A percentile compares a stretch with the other conserved stretches of the same genome.
Evolutionary conservation across 2,888 invertebrate genomes (phyloP).

Genomic region (Stramonita haemastoma): DNA sequence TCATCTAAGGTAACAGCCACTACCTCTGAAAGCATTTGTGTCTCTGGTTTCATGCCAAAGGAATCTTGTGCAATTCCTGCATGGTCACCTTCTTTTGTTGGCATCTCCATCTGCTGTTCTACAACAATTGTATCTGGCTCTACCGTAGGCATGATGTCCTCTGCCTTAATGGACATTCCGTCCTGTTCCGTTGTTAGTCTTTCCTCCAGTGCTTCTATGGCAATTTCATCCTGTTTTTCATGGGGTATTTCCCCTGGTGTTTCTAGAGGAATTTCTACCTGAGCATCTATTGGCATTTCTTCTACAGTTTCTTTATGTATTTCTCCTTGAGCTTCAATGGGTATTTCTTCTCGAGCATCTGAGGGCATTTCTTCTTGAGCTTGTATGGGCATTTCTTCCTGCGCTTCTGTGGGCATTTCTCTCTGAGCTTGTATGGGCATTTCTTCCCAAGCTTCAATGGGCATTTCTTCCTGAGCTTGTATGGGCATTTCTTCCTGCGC

Average conservation of each 20-base stretch:
- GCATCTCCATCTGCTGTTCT: neutral
- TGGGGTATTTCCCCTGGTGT: neutral
- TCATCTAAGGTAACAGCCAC: no score
- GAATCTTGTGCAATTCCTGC: neutral
- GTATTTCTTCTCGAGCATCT: neutral
- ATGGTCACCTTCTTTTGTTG: neutral
- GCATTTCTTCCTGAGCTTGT: neutral
- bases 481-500: neutral
- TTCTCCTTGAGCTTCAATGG: neutral
- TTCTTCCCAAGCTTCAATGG: neutral
- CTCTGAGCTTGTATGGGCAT: neutral
- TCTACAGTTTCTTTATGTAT: neutral
- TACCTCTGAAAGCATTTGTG: neutral
- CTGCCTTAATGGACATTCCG: neutral
- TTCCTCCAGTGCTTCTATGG: neutral
- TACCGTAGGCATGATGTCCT: neutral
- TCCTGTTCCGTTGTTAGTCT: neutral
- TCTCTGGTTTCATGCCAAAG: neutral
- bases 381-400: neutral
- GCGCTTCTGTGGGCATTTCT: neutral
- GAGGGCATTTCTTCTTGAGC: neutral
- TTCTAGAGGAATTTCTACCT: neutral
- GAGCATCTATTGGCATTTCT: neutral
- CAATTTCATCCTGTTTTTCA: neutral
- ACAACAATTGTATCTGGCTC: neutral